phyloP scores from a whole-genome alignment of 2,888 invertebrate genomes.

The Marasmarcha lunaedactyla region DNA sequence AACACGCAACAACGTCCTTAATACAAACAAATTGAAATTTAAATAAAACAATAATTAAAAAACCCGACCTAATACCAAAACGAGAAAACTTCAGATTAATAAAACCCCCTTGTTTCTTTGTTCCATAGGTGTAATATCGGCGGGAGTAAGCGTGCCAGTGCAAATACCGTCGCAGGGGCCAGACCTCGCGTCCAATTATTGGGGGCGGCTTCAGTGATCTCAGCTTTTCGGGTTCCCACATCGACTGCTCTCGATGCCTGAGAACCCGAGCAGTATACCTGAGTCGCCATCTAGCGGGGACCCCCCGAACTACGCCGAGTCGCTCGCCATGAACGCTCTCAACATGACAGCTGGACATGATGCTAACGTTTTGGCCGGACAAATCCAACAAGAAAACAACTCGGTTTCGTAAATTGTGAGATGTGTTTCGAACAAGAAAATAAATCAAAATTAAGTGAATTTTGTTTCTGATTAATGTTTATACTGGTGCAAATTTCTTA shows the following conservation, averaged over 20 bases:
- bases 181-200: slow-evolving; percentile 85
- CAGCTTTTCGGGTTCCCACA: slow-evolving; percentile 90
- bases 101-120: too few relatives aligned
- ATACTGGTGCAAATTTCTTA: slow-evolving; percentile 23
- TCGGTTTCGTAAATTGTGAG: slow-evolving; percentile 37
- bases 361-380: slow-evolving; percentile 49
- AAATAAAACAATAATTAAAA: too few relatives aligned
- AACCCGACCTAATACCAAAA: too few relatives aligned
- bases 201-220: slow-evolving; percentile 94
- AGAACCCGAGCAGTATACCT: slow-evolving; percentile 65
- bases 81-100: too few relatives aligned
- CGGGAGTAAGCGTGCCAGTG: slow-evolving; percentile 91
- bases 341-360: slow-evolving; percentile 69
- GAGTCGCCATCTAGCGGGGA: slow-evolving; percentile 61
- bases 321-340: slow-evolving; percentile 57
- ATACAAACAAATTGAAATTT: too few relatives aligned
- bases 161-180: slow-evolving; percentile 90
- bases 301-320: slow-evolving; percentile 57
- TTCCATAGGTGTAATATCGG: slow-evolving; percentile 88
- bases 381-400: slow-evolving; percentile 48
- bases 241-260: slow-evolving; percentile 76
- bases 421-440: too few relatives aligned
- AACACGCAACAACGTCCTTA: too few relatives aligned
- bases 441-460: slow-evolving; percentile 20
- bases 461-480: slow-evolving; percentile 34